phyloP scores from a whole-genome alignment of 2,797 vertebrate species.

The Chloroceryle amazona region DNA sequence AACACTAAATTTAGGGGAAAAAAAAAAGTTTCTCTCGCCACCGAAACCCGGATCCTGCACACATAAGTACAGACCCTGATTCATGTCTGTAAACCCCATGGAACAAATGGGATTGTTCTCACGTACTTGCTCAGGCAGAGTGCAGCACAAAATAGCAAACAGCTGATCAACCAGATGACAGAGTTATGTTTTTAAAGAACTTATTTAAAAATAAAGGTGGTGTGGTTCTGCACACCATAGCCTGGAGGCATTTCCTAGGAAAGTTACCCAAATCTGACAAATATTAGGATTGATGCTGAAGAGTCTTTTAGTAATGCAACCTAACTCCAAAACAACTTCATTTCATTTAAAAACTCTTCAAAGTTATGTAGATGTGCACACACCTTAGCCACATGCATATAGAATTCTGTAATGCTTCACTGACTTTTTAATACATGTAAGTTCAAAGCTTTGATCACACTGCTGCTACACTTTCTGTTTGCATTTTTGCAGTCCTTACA shows the following conservation, averaged over 20 bases:
- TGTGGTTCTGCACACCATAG: not conserved
- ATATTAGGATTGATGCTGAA: not conserved
- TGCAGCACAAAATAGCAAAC: not conserved
- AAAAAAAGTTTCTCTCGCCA: not conserved
- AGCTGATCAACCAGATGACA: not conserved
- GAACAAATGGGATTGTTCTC: not conserved
- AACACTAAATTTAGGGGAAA: not conserved
- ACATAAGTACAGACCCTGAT: accelerated
- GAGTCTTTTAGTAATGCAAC: slow-evolving; percentile 19
- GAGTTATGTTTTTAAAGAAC: not conserved
- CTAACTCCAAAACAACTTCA: not conserved
- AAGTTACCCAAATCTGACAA: not conserved
- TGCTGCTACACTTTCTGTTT: slow-evolving; percentile 28
- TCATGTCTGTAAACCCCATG: not conserved
- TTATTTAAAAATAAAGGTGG: slow-evolving; percentile 8
- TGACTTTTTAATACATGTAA: slow-evolving; percentile 17
- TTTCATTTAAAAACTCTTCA: slow-evolving; percentile 33
- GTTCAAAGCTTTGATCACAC: slow-evolving; percentile 65
- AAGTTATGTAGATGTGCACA: not conserved
- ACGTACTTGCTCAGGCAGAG: not conserved
- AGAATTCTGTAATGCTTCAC: not conserved
- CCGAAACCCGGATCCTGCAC: not conserved
- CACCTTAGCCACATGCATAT: slow-evolving; percentile 48
- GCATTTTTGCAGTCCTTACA: slow-evolving; percentile 40
- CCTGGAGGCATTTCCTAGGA: slow-evolving; percentile 8